Evolutionary conservation across 2,888 invertebrate species (phyloP).

Genomic region (Calameuta filiformis): DNA sequence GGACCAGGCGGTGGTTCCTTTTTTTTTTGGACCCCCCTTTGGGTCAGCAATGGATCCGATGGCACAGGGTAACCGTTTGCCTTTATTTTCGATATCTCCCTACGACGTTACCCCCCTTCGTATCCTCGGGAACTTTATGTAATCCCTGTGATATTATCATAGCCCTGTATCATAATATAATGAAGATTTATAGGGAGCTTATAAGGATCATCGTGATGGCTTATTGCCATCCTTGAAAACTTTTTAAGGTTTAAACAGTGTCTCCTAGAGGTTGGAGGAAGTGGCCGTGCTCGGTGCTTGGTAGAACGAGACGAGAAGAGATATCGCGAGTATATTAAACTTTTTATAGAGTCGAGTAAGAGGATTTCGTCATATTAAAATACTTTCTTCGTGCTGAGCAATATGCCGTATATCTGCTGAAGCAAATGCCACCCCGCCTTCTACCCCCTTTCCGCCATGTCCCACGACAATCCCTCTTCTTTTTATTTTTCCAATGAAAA

Average conservation of each 20-base stretch:
- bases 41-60: background rate
- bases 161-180: conserved; percentile 39
- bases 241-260: conserved; percentile 46
- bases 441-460: background rate
- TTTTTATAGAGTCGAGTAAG: conserved; percentile 50
- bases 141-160: background rate
- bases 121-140: conserved; percentile 1
- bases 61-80: background rate
- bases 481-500: background rate
- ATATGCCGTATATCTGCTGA: background rate
- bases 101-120: background rate
- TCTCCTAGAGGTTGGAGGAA: conserved; percentile 15
- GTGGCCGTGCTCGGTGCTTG: conserved; percentile 10
- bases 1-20: background rate
- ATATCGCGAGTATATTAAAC: conserved; percentile 51
- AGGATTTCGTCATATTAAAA: conserved; percentile 47
- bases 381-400: conserved; percentile 27
- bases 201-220: conserved; percentile 50
- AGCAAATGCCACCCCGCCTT: background rate
- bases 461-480: conserved; percentile 8
- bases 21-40: conserved; percentile 1
- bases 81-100: background rate
- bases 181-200: conserved; percentile 57
- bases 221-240: conserved; percentile 54
- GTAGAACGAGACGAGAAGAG: conserved; percentile 19